Evolutionary conservation across 2,888 invertebrate species (phyloP).

Genomic region (Cosmopolites sordidus): DNA sequence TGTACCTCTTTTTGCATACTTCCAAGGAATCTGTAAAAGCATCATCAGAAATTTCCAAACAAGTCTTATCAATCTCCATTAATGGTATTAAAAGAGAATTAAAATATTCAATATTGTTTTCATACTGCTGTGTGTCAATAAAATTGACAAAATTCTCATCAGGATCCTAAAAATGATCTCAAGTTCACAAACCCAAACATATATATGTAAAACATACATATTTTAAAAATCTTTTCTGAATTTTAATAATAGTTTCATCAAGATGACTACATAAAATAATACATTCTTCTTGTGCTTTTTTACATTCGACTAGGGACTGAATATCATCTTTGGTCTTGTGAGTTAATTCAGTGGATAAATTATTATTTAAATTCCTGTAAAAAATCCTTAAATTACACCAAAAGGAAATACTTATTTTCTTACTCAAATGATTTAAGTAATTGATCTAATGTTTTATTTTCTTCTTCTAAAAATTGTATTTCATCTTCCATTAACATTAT

Average conservation of each 20-base stretch:
- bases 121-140: conserved; percentile 24
- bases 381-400: neutral
- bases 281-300: conserved; percentile 32
- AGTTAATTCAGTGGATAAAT: conserved; percentile 28
- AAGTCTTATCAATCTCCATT: conserved; percentile 16
- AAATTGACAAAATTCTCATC: conserved; percentile 30
- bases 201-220: conserved; percentile 34
- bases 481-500: conserved; percentile 35
- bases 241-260: conserved; percentile 33
- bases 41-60: conserved; percentile 24
- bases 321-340: conserved; percentile 30
- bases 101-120: conserved; percentile 26
- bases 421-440: conserved; percentile 14
- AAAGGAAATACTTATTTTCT: conserved; percentile 2
- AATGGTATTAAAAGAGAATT: conserved; percentile 11
- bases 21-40: conserved; percentile 20
- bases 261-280: conserved; percentile 29
- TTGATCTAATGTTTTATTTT: conserved; percentile 27
- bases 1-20: conserved; percentile 28
- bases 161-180: conserved; percentile 25
- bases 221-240: conserved; percentile 32
- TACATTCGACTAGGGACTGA: conserved; percentile 27
- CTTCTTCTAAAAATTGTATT: conserved; percentile 30
- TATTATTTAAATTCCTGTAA: conserved; percentile 31
- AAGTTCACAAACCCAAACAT: conserved; percentile 23